phyloP scores from a whole-genome alignment of 2,113 vertebrate genomes.

The pig (Sus scrofa) region T2T-Sscrofa CM000826.6:133023501-133024000 shows the following conservation, averaged over 20 bases:
- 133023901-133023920: too few species aligned
- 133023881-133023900: too few species aligned
- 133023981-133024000: not conserved
- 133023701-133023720: not conserved
- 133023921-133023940: too few species aligned
- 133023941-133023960: too few species aligned
- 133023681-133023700: not conserved
- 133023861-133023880: too few species aligned
- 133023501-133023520: conserved; percentile 86
- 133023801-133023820: conserved; percentile 6
- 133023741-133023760: not conserved
- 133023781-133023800: not conserved
- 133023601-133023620: conserved; percentile 39
- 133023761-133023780: not conserved
- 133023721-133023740: not conserved
- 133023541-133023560: conserved; percentile 74
- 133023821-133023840: not conserved
- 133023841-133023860: conserved; percentile 24
- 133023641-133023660: conserved; percentile 46
- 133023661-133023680: conserved; percentile 43
- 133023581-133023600: conserved; percentile 59
- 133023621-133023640: not conserved
- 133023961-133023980: not conserved
- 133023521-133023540: conserved; percentile 85
- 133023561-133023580: conserved; percentile 76